phyloP scores from a whole-genome alignment of 2,113 vertebrate species.

The Pogonocichla stellata region DNA sequence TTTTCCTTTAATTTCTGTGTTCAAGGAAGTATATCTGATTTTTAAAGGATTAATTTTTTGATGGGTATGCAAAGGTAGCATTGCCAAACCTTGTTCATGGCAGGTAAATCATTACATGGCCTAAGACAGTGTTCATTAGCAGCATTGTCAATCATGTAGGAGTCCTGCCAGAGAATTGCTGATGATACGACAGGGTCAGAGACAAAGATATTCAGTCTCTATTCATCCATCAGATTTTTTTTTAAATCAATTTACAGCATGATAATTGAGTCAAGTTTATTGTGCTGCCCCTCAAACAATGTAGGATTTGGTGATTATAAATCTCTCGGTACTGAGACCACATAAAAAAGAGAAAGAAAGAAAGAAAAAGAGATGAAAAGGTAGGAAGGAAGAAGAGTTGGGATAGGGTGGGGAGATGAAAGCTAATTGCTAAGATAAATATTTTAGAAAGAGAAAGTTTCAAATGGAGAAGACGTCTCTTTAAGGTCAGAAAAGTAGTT shows the following conservation, averaged over 20 bases:
- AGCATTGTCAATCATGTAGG: constrained; percentile 74
- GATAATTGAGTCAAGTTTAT: constrained; percentile 67
- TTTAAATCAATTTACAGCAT: constrained; percentile 78
- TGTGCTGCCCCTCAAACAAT: constrained; percentile 54
- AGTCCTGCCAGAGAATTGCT: constrained; percentile 67
- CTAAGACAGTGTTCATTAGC: constrained; percentile 78
- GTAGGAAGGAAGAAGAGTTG: neutral
- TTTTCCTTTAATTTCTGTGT: neutral
- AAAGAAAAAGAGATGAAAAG: neutral
- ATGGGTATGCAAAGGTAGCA: constrained; percentile 16
- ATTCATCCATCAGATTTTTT: constrained; percentile 78
- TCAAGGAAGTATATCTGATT: neutral
- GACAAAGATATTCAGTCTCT: constrained; percentile 75
- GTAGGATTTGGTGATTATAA: constrained; percentile 50
- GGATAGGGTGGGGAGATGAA: neutral
- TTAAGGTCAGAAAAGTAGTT: constrained; percentile 24
- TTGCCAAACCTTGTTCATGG: constrained; percentile 45
- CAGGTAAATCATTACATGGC: constrained; percentile 76
- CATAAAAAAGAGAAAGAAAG: neutral
- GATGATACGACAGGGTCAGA: constrained; percentile 64
- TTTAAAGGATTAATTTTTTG: constrained; percentile 36
- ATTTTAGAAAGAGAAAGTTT: constrained; percentile 43
- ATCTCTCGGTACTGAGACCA: constrained; percentile 5
- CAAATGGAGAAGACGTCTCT: neutral
- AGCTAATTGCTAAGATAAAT: constrained; percentile 39